Evolutionary conservation across 1,140 invertebrate species (phyloP), one percentile per base, ranked within the genome.

Genomic region (Stenopsyche tienmushanensis): DNA sequence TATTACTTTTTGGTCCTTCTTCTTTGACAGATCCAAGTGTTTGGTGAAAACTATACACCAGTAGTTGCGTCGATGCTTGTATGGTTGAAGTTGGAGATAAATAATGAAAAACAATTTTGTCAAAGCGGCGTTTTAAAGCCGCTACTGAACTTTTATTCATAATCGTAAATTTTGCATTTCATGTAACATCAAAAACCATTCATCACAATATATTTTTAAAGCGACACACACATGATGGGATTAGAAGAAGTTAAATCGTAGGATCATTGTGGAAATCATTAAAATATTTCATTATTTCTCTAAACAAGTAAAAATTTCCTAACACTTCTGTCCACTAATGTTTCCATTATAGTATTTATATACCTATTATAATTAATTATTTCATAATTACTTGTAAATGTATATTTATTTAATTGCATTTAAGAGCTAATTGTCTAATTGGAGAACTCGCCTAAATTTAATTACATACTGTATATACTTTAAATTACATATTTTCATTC

Each of bases 101-200:
- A n/a, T n/a, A n/a, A n/a, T n/a, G n/a, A n/a, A n/a, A n/a, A n/a
- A n/a, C n/a, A 21, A 53, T 13, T 52, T 29, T 70, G 52, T 62
- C 62, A 64, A 64, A 70, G 64, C 62, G 64, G 64, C 49, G 54
- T 64, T 20, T 64, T 47, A 66, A 39, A 57, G 42, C 62, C 62
- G 44, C 64, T 45, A 66, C 26, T 52, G 67, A 64, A 64, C 49
- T 70, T 70, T 70, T 66, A 66, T 67, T 70, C 21, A 60, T 65
- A 67, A 70, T 67, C 44, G 62, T 66, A 66, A 66, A 67, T 70
- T 70, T 62, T 70, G 69, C 69, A 67, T 70, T 70, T 70, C 62
- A 66, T 70, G 39, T 67, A 70, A 70, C 69, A 70, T 67, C 69
- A 70, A 70, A 62, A 70, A 70, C 69, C 69, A 70, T 66, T 67